Conservation (phyloP, 2,888 invertebrate genomes). For the Habrosyne pyritoides region DNA sequence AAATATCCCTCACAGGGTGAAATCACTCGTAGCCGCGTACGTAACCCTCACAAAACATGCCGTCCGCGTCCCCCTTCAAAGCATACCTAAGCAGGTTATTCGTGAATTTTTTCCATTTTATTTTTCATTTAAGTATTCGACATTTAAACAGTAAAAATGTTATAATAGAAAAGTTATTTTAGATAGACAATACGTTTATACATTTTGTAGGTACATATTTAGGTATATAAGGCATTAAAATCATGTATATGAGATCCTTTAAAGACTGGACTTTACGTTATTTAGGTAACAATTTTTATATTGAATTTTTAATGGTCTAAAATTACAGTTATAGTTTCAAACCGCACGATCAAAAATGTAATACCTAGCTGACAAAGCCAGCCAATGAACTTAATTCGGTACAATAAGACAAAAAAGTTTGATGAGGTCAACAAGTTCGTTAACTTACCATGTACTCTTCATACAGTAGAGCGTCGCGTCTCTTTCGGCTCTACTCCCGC, state of each 20-base stretch:
- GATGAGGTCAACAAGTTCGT: slow-evolving; percentile 30
- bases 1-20: background rate
- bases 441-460: slow-evolving; percentile 59
- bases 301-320: background rate
- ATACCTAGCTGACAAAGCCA: background rate
- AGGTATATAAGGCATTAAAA: too few species aligned
- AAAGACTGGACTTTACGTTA: too few species aligned
- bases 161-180: too few species aligned
- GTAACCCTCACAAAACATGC: background rate
- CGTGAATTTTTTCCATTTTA: background rate
- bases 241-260: too few species aligned
- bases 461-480: slow-evolving; percentile 46
- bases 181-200: too few species aligned
- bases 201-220: background rate
- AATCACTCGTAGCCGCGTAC: background rate
- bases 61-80: background rate
- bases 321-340: background rate
- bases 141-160: too few species aligned
- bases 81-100: background rate
- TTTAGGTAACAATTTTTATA: too few species aligned
- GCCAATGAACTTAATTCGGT: background rate
- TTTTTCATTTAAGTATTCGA: background rate
- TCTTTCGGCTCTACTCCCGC: slow-evolving; percentile 60
- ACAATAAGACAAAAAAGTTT: slow-evolving; percentile 7
- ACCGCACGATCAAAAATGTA: background rate